These are phyloP conservation scores for Drosophila acutilabella DNA, from an alignment of 2,888 invertebrate species.

Conservation along the genomic window DNA sequence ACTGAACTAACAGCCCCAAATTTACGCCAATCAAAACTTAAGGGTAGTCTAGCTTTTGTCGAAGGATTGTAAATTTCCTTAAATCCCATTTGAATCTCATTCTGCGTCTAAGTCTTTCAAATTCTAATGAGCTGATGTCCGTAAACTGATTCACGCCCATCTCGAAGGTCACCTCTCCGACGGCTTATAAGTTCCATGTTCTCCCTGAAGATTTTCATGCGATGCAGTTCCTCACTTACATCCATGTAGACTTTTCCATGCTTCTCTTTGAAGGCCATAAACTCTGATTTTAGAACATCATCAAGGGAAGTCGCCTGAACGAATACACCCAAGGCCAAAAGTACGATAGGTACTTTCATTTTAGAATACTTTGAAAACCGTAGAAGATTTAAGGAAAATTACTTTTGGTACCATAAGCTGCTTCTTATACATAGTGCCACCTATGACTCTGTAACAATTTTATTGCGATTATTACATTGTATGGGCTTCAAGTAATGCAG, in stretches of 20 bases:
- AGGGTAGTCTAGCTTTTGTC: background rate
- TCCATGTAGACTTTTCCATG: constrained; percentile 6
- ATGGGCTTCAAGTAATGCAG: no score
- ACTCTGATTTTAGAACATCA: background rate
- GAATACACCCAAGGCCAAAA: background rate
- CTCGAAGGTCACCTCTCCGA: constrained; percentile 88
- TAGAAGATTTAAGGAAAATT: background rate
- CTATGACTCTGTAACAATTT: background rate
- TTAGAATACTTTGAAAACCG: background rate
- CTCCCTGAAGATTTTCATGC: constrained; percentile 10
- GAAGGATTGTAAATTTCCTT: background rate
- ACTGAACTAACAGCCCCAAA: constrained; percentile 23
- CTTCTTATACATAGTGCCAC: background rate
- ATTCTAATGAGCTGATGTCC: constrained; percentile 94
- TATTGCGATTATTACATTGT: no score
- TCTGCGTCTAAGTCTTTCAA: constrained; percentile 77
- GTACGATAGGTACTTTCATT: constrained; percentile 4
- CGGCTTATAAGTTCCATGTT: constrained; percentile 66
- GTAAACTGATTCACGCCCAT: constrained; percentile 92
- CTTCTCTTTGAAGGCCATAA: background rate
- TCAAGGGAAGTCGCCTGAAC: background rate
- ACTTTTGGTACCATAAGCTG: background rate
- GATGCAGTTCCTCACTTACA: background rate
- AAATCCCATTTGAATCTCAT: no score
- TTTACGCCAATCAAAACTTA: constrained; percentile 29